A percentile compares a stretch with the other conserved stretches of the same genome.
These are phyloP conservation scores for Trididemnum miniatum DNA, from an alignment of 23 tunicate genomes.

Conservation along the genomic window DNA sequence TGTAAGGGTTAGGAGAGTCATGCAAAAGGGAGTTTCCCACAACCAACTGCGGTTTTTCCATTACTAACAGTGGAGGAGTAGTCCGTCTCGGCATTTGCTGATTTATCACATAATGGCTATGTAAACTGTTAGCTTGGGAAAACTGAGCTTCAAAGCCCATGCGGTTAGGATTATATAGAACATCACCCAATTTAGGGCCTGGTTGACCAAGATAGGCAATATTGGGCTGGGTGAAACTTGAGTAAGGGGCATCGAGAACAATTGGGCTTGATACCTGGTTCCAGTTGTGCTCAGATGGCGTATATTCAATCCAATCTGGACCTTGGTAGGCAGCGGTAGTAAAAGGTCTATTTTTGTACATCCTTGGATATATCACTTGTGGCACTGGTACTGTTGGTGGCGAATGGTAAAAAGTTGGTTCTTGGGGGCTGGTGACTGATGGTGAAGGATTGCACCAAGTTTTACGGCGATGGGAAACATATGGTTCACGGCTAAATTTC, in stretches of 20 bases:
- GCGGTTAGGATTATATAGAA: neutral
- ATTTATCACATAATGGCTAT: neutral
- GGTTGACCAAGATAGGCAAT: neutral
- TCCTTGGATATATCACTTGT: neutral
- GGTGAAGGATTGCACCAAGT: constrained; percentile 29
- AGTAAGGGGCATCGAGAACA: neutral
- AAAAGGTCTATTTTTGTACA: neutral
- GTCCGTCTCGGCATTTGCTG: neutral
- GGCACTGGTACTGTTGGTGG: neutral
- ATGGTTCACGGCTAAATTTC: neutral
- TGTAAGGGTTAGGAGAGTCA: neutral
- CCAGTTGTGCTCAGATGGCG: neutral
- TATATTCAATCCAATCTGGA: neutral
- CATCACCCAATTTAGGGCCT: neutral
- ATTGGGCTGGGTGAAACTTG: neutral
- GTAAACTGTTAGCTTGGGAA: neutral
- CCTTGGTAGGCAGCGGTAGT: neutral
- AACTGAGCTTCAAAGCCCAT: neutral
- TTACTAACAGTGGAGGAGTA: neutral
- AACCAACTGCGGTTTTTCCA: constrained; percentile 18
- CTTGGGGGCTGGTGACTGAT: neutral
- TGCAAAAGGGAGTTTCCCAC: constrained; percentile 7
- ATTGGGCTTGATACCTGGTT: too few relatives aligned
- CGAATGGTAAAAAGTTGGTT: neutral
- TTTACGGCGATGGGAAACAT: constrained; percentile 14